Evolutionary conservation across 2,888 invertebrate genomes (phyloP).

Genomic region (Apomyelois bistriatella): DNA sequence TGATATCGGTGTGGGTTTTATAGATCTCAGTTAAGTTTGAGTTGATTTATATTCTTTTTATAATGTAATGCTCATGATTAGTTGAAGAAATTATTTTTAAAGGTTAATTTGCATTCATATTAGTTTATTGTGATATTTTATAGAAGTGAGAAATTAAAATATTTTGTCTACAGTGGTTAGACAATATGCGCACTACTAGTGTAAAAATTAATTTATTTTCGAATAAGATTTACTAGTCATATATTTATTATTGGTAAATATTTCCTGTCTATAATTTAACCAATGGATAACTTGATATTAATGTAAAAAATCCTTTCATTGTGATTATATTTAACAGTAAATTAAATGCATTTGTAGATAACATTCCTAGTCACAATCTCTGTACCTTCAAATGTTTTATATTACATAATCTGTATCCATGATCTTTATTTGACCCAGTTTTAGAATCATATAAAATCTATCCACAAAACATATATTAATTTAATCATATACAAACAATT

Average conservation of each 20-base stretch:
- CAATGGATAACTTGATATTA: neutral
- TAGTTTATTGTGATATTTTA: constrained; percentile 10
- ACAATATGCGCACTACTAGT: constrained; percentile 7
- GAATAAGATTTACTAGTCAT: constrained; percentile 23
- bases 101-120: neutral
- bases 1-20: neutral
- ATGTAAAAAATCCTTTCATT: neutral
- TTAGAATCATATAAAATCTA: too few relatives aligned
- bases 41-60: neutral
- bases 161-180: neutral
- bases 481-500: too few relatives aligned
- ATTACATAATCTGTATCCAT: constrained; percentile 7
- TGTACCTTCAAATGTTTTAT: constrained; percentile 11
- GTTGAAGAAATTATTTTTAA: neutral
- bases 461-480: too few relatives aligned
- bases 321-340: neutral
- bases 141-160: constrained; percentile 2
- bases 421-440: neutral
- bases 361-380: constrained; percentile 48
- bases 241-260: constrained; percentile 9
- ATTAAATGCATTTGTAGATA: constrained; percentile 41
- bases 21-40: constrained; percentile 11
- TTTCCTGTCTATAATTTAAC: neutral
- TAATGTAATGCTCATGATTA: neutral
- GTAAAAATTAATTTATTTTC: neutral